A percentile compares a stretch with the other conserved stretches of the same genome.
These are phyloP conservation scores for Diploptera punctata DNA, from an alignment of 2,888 invertebrate genomes.

Conservation along the genomic window DNA sequence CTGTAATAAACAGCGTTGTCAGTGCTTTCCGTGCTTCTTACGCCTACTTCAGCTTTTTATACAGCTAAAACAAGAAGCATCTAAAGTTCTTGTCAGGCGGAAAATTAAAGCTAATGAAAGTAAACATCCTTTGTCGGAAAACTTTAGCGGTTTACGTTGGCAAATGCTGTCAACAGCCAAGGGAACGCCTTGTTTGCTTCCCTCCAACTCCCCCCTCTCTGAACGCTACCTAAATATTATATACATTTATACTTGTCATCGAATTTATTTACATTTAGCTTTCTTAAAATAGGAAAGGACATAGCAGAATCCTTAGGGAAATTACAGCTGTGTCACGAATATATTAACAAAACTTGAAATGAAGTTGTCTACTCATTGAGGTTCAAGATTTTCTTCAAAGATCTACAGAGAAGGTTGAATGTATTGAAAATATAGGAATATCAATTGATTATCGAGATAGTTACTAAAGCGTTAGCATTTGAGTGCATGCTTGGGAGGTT, in stretches of 20 bases:
- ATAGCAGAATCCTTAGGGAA: too few relatives aligned
- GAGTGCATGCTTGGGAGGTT: too few relatives aligned
- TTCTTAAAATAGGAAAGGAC: too few relatives aligned
- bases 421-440: too few relatives aligned
- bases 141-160: slow-evolving; percentile 23
- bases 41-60: not conserved
- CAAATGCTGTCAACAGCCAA: slow-evolving; percentile 13
- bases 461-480: too few relatives aligned
- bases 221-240: not conserved
- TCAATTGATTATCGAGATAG: too few relatives aligned
- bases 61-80: slow-evolving; percentile 5
- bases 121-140: slow-evolving; percentile 37
- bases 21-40: not conserved
- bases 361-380: too few relatives aligned
- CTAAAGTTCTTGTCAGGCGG: slow-evolving; percentile 38
- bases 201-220: not conserved
- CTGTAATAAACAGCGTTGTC: not conserved
- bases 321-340: too few relatives aligned
- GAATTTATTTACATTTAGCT: too few relatives aligned
- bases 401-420: too few relatives aligned
- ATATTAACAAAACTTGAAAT: too few relatives aligned
- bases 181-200: not conserved
- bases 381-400: too few relatives aligned
- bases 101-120: slow-evolving; percentile 42
- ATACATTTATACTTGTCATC: not conserved